These are phyloP conservation scores for Apteryx mantelli DNA, from an alignment of 2,113 vertebrate species.

Conservation along the genomic window DNA sequence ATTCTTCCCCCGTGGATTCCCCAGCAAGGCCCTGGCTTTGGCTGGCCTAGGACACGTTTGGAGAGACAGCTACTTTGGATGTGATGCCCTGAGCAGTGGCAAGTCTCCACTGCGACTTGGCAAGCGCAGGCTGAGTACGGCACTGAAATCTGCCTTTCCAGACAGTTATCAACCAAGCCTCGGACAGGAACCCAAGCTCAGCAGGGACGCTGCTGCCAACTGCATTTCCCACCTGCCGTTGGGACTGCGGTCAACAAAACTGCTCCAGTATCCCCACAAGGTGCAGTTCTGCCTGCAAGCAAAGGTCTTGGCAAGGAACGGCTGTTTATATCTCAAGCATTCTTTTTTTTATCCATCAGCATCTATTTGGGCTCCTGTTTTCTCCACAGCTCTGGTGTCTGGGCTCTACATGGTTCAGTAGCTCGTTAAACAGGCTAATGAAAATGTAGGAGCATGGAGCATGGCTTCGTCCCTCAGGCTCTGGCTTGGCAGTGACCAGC, in stretches of 20 bases:
- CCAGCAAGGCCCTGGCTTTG: background rate
- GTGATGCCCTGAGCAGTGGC: background rate
- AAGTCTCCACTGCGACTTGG: rapidly evolving
- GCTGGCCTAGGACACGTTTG: background rate
- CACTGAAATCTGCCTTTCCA: background rate
- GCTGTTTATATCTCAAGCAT: background rate
- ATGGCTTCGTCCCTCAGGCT: background rate
- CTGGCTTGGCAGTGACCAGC: background rate
- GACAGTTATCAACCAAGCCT: rapidly evolving
- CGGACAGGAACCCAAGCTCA: background rate
- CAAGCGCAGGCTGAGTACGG: background rate
- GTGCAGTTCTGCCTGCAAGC: rapidly evolving
- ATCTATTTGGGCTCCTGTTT: background rate
- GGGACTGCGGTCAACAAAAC: rapidly evolving
- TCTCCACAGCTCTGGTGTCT: background rate
- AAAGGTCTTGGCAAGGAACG: rapidly evolving
- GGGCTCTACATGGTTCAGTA: rapidly evolving
- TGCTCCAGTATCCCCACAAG: rapidly evolving
- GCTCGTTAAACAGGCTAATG: background rate
- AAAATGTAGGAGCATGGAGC: background rate
- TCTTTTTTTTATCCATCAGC: background rate
- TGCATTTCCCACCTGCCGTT: background rate
- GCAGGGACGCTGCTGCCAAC: rapidly evolving
- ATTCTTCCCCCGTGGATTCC: background rate
- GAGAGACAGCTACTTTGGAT: rapidly evolving